Conservation (phyloP, 1,140 invertebrate species). For the Chironomus tepperi region DNA sequence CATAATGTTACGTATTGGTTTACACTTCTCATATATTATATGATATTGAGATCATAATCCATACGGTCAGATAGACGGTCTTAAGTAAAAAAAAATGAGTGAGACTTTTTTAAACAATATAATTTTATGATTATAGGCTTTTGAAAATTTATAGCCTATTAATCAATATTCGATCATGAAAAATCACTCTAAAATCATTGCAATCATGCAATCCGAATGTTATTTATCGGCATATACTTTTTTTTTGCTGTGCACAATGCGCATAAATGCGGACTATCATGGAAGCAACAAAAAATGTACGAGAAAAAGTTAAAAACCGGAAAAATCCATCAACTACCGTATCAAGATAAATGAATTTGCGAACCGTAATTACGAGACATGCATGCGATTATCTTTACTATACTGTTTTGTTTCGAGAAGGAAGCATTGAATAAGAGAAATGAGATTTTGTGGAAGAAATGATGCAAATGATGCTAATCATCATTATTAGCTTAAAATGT, state of each 20-base stretch:
- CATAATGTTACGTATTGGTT: not conserved
- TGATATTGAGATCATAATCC: not conserved
- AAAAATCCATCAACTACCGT: slow-evolving; percentile 7
- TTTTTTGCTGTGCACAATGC: not conserved
- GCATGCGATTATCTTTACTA: not conserved
- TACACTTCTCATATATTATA: not conserved
- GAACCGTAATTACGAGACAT: slow-evolving; percentile 1
- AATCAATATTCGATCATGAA: slow-evolving; percentile 14
- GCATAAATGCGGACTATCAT: not conserved
- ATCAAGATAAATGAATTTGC: slow-evolving; percentile 14
- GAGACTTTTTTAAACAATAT: too few species aligned
- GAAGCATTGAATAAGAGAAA: too few species aligned
- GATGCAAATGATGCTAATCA: too few species aligned
- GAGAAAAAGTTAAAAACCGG: slow-evolving; percentile 2
- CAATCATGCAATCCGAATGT: not conserved
- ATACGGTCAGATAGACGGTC: not conserved
- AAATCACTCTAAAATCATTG: not conserved
- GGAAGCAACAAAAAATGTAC: not conserved
- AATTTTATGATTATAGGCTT: too few species aligned
- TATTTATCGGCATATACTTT: not conserved
- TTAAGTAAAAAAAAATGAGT: too few species aligned
- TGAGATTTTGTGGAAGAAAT: too few species aligned
- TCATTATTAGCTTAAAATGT: too few species aligned
- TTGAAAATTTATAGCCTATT: not conserved
- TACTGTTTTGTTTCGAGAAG: too few species aligned